Percentiles rank a stretch among this genome's conserved stretches.
These are phyloP conservation scores for Myotis planiceps DNA, from an alignment of 2,797 vertebrate genomes.

Conservation along the genomic window DNA sequence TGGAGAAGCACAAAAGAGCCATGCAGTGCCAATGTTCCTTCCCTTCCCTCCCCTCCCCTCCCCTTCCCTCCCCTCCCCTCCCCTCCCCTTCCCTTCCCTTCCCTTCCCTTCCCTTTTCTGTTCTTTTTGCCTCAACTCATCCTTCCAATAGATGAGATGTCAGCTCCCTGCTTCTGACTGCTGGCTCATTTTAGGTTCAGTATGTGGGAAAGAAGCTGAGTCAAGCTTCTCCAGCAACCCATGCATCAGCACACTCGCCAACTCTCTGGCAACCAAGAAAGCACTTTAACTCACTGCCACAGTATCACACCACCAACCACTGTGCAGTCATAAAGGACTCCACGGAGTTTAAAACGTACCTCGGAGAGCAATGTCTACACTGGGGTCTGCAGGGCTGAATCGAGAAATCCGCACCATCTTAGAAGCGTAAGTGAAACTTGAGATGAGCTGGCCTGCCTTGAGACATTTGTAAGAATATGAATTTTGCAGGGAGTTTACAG, in stretches of 20 bases:
- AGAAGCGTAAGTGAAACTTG: neutral
- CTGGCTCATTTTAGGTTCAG: slow-evolving; percentile 53
- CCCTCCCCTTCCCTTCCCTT: neutral
- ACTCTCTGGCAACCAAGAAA: slow-evolving; percentile 47
- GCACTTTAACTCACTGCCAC: slow-evolving; percentile 63
- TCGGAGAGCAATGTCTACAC: slow-evolving; percentile 74
- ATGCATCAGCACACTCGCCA: neutral
- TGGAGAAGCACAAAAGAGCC: neutral
- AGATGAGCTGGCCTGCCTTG: neutral
- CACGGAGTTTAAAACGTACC: slow-evolving; percentile 76
- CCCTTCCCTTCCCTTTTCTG: neutral
- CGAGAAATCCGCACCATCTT: slow-evolving; percentile 74
- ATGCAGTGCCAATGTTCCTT: neutral
- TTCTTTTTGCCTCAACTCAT: slow-evolving; percentile 1
- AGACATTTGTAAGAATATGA: slow-evolving; percentile 12
- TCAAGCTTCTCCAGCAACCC: slow-evolving; percentile 53
- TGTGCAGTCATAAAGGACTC: slow-evolving; percentile 40
- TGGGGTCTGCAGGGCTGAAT: slow-evolving; percentile 76
- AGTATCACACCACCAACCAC: neutral
- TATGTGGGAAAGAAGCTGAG: slow-evolving; percentile 55
- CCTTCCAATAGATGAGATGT: neutral
- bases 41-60: too few species aligned
- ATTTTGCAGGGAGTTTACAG: slow-evolving; percentile 30
- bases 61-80: neutral
- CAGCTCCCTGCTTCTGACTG: slow-evolving; percentile 26